A percentile compares a stretch with the other conserved stretches of the same genome.
phyloP scores from a whole-genome alignment of 2,113 vertebrate species.

The Rattus rattus region DNA sequence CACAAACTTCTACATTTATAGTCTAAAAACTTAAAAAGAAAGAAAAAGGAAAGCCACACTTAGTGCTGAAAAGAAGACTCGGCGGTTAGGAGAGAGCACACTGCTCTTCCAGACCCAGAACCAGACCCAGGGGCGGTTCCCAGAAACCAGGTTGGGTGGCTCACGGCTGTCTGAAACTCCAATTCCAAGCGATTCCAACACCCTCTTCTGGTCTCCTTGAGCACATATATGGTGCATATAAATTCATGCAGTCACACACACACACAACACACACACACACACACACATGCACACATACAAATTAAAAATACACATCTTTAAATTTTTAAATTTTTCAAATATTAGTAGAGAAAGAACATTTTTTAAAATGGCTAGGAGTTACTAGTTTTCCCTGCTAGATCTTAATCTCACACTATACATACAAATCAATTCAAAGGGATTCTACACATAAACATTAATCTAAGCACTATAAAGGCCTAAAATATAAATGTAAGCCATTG shows the following conservation, averaged over 20 bases:
- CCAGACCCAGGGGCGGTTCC: background rate
- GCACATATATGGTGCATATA: background rate
- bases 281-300: background rate
- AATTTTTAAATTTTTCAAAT: background rate
- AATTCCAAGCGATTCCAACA: background rate
- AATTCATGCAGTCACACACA: background rate
- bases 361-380: background rate
- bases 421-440: slow-evolving; percentile 13
- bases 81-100: background rate
- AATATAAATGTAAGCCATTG: background rate
- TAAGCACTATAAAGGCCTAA: slow-evolving; percentile 9
- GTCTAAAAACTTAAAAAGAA: background rate
- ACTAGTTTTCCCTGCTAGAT: background rate
- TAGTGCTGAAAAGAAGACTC: background rate
- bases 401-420: background rate
- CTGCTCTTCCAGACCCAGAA: background rate
- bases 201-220: background rate
- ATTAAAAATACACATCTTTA: background rate
- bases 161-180: background rate
- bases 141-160: background rate
- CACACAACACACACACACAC: background rate
- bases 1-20: background rate
- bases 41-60: background rate
- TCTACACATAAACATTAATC: background rate
- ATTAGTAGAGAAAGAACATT: background rate